Base-by-base conservation (phyloP, 2,113 vertebrate species). In the Melanerpes formicivorus region DNA sequence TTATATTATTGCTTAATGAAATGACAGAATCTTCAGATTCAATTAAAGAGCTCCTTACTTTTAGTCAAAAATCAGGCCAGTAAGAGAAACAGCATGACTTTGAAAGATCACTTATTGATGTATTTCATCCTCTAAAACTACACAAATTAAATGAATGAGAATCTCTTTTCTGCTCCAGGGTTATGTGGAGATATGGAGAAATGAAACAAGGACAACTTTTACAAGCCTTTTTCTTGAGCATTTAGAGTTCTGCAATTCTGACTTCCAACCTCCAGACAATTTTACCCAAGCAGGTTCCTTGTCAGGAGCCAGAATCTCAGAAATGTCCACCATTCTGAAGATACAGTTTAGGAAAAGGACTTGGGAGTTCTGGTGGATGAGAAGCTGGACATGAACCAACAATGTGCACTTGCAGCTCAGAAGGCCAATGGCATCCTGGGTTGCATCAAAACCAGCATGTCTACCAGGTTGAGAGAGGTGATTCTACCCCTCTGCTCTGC, bases 11-110 rank as follows among this genome's bases (percentile, higher is more conserved):
- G 62, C 85, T 82, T 85, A 73, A 73, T 60, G 76, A 89, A 88
- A 88, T 67, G 71, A 74, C 85, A 85, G 66, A 85, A 91, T n/a
- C 67, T 89, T 64, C 62, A 80, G 71, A 88, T 66, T 71, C 52
- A 72, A 56, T 93, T 90, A 87, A 34, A 67, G 26, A 6, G 1
- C 32, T 87, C 82, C 64, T 83, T 85, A 30, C 37, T 46, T 85
- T 93, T 77, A 78, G 76, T 22, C 60, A 83, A 85, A 94, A 93
- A 74, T 80, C 42, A 91, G 67, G 17, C 19, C 63, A 69, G 8
- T 55, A 71, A 29, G 14, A 87, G 56, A 91, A 93, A 80, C 2
- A 80, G 6, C 10, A 60, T 58, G 48, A 80, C 58, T 91, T 82
- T 72, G 82, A 87, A 93, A 60, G 10, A 74, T 52, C 0, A 0